These are phyloP conservation scores for Monochamus saltuarius DNA, from an alignment of 1,140 invertebrate species.

Conservation along the genomic window DNA sequence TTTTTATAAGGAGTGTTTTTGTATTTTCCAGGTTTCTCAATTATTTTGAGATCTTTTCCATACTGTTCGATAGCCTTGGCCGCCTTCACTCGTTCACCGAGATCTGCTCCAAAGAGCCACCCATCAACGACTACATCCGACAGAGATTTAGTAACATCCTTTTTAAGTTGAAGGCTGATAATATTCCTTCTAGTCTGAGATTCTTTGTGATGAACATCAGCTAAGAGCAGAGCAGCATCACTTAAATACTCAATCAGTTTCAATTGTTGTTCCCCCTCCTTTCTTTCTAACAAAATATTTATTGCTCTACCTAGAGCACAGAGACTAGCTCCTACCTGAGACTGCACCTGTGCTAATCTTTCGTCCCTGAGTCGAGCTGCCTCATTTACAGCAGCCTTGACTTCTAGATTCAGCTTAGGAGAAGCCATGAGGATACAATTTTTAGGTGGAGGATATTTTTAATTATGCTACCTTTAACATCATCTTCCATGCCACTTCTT, in stretches of 20 bases:
- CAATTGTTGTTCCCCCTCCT: neutral
- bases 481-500: no score
- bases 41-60: slow-evolving; percentile 2
- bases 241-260: neutral
- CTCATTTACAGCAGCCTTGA: neutral
- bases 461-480: no score
- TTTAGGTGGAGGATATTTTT: no score
- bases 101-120: slow-evolving; percentile 2
- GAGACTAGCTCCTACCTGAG: neutral
- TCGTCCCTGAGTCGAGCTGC: neutral
- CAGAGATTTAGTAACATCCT: neutral
- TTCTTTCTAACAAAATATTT: neutral
- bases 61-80: slow-evolving; percentile 1
- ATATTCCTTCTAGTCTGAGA: neutral
- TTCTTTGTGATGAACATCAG: neutral
- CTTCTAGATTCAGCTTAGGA: neutral
- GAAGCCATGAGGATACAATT: no score
- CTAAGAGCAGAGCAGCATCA: neutral
- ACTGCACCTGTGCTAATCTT: neutral
- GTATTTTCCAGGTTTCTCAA: neutral
- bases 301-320: neutral
- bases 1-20: no score
- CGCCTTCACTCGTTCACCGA: slow-evolving; percentile 2
- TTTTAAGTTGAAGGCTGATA: neutral
- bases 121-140: neutral